Percentiles rank a stretch among this genome's conserved stretches.
phyloP scores from a whole-genome alignment of 2,888 invertebrate genomes.

The Drosophila tanythrix region DNA sequence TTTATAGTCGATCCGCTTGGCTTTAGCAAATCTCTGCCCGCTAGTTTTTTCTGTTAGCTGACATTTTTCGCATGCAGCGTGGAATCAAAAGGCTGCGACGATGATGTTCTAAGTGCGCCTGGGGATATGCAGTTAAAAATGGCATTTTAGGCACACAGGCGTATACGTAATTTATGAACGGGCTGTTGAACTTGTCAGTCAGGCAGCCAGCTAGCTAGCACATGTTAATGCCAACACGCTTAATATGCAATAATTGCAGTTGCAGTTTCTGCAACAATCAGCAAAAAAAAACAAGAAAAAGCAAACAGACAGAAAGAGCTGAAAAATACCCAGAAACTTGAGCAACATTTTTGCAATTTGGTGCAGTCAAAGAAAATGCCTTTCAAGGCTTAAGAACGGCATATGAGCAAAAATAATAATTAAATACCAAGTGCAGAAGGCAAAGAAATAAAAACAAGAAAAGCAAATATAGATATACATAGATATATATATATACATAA shows the following conservation, averaged over 20 bases:
- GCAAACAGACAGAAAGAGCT: too few relatives aligned
- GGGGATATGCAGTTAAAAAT: constrained; percentile 74
- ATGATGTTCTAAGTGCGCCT: constrained; percentile 59
- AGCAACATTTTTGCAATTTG: constrained; percentile 21
- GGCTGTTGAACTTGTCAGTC: constrained; percentile 47
- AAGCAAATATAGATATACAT: constrained; percentile 9
- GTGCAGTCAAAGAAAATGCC: constrained; percentile 15
- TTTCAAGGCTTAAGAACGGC: constrained; percentile 34
- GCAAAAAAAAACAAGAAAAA: constrained; percentile 12
- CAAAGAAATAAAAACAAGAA: constrained; percentile 4
- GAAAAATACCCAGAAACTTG: not conserved
- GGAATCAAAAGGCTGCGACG: constrained; percentile 46
- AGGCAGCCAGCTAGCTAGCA: constrained; percentile 4
- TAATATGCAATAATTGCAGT: constrained; percentile 69
- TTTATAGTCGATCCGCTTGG: not conserved
- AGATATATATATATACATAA: not conserved
- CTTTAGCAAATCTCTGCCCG: constrained; percentile 2
- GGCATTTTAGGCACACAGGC: constrained; percentile 53
- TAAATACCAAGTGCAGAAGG: constrained; percentile 48
- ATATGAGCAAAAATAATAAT: constrained; percentile 41
- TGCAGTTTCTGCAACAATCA: constrained; percentile 60
- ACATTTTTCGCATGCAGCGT: constrained; percentile 36
- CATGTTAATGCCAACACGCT: constrained; percentile 56
- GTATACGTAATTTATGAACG: constrained; percentile 52
- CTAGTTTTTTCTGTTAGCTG: constrained; percentile 22